Evolutionary conservation across 2,888 invertebrate species (phyloP).

Genomic region (Sesamia inferens): DNA sequence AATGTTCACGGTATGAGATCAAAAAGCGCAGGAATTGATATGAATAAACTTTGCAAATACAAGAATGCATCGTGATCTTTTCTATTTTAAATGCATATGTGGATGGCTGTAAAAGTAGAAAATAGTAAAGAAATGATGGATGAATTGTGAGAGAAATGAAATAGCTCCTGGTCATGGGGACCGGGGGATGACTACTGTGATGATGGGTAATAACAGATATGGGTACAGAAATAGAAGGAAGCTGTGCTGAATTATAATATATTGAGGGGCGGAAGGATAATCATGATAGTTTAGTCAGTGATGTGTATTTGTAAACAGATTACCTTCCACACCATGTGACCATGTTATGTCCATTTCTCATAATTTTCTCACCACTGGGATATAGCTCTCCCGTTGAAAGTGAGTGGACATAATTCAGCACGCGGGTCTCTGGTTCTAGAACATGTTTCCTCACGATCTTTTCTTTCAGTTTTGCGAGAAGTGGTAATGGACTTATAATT

Average conservation of each 20-base stretch:
- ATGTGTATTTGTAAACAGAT: neutral
- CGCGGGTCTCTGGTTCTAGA: no score
- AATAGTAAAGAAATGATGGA: neutral
- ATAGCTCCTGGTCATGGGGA: neutral
- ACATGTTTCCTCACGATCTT: no score
- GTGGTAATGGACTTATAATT: no score
- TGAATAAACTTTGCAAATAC: conserved; percentile 41
- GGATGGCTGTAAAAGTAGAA: neutral
- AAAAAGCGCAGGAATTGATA: conserved; percentile 64
- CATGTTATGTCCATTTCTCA: neutral
- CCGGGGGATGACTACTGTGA: no score
- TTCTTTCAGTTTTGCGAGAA: no score
- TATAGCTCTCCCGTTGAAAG: no score
- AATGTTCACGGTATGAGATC: conserved; percentile 70
- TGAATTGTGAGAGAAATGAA: no score
- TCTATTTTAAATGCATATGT: conserved; percentile 8
- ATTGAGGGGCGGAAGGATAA: neutral
- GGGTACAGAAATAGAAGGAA: neutral
- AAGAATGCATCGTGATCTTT: conserved; percentile 31
- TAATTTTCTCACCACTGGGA: no score
- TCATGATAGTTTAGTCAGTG: neutral
- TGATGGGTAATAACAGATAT: neutral
- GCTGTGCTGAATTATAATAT: no score
- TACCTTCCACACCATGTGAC: neutral
- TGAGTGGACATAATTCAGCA: no score